phyloP scores from a whole-genome alignment of 1,140 invertebrate genomes.

The Drosophila pectinifera region DNA sequence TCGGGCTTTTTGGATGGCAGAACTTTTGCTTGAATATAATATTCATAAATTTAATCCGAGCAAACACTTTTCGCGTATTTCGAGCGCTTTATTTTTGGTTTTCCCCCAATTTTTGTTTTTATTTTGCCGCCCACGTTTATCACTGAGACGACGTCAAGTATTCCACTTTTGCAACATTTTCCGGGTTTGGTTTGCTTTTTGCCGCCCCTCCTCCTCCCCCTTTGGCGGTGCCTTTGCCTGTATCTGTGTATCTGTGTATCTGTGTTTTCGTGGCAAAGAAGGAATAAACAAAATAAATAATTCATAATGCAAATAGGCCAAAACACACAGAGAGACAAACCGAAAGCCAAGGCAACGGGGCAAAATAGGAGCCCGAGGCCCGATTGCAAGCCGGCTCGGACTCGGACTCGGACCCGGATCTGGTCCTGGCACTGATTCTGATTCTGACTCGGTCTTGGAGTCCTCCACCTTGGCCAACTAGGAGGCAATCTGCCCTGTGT shows the following conservation, averaged over 20 bases:
- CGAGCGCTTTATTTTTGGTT: constrained; percentile 52
- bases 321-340: constrained; percentile 47
- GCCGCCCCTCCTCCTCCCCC: neutral
- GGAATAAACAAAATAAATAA: constrained; percentile 78
- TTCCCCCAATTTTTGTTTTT: constrained; percentile 28
- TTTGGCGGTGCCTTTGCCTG: neutral
- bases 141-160: constrained; percentile 68
- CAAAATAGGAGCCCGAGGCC: constrained; percentile 50
- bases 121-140: constrained; percentile 57
- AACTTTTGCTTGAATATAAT: constrained; percentile 72
- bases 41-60: constrained; percentile 81
- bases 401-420: constrained; percentile 12
- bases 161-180: constrained; percentile 66
- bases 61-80: constrained; percentile 80
- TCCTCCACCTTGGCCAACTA: constrained; percentile 18
- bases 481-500: constrained; percentile 51
- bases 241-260: constrained; percentile 26
- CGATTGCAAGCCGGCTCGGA: constrained; percentile 21
- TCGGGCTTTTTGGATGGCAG: constrained; percentile 30
- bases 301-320: constrained; percentile 83
- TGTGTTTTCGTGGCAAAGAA: constrained; percentile 45
- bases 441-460: constrained; percentile 28
- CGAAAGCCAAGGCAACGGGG: constrained; percentile 50
- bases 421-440: constrained; percentile 17
- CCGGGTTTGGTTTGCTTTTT: constrained; percentile 42